Evolutionary conservation across 2,113 vertebrate genomes (phyloP).

Genomic region (Rhadina sibilatrix): DNA sequence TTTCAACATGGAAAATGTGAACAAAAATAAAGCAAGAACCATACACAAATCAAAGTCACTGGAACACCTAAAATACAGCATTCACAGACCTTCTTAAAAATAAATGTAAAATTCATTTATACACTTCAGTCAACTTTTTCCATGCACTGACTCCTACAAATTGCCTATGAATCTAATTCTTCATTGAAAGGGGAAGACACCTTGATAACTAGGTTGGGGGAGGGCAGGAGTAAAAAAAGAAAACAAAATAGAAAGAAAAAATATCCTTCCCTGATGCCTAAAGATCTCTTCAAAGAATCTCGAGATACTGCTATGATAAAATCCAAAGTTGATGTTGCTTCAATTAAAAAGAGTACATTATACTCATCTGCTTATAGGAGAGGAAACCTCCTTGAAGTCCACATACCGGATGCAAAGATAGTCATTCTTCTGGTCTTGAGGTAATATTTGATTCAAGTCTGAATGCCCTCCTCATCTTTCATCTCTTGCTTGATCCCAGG

Average conservation of each 20-base stretch:
- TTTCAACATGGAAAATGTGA: neutral
- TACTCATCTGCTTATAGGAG: slow-evolving; percentile 67
- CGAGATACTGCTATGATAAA: neutral
- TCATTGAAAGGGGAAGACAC: neutral
- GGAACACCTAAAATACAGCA: neutral
- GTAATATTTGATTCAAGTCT: slow-evolving; percentile 55
- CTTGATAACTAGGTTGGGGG: neutral
- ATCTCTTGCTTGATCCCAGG: slow-evolving; percentile 56
- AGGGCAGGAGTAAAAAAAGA: neutral
- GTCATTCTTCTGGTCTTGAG: slow-evolving; percentile 50
- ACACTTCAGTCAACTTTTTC: neutral
- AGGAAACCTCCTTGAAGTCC: slow-evolving; percentile 61
- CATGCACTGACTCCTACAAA: neutral
- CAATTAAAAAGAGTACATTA: slow-evolving; percentile 58
- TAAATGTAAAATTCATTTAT: neutral
- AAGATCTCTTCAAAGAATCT: neutral
- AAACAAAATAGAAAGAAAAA: neutral
- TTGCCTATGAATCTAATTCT: neutral
- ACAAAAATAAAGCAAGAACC: neutral
- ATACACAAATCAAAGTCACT: neutral
- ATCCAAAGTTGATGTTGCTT: slow-evolving; percentile 15
- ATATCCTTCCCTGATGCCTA: neutral
- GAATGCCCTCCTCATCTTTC: slow-evolving; percentile 56
- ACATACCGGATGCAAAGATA: slow-evolving; percentile 44
- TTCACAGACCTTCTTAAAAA: neutral